phyloP scores from a whole-genome alignment of 2,888 invertebrate genomes.

The Drosophila ochracea region DNA sequence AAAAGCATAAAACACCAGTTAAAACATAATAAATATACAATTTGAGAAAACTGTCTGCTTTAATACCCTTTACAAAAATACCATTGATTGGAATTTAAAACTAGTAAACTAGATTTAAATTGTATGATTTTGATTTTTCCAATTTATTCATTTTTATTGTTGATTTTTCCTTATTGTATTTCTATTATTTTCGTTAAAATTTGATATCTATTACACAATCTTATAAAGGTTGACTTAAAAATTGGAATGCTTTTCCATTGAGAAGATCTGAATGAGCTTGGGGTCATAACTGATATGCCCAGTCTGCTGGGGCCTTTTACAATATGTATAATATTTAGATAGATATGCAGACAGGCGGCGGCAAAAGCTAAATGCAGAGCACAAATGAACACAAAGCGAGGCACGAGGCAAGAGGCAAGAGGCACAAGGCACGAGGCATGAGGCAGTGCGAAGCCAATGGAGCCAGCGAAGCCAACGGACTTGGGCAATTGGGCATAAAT shows the following conservation, averaged over 20 bases:
- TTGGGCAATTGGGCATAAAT: constrained; percentile 69
- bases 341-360: constrained; percentile 20
- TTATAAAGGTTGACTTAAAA: background rate
- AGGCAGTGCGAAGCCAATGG: background rate
- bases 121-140: background rate
- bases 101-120: background rate
- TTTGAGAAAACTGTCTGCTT: background rate
- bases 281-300: constrained; percentile 7
- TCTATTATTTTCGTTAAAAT: background rate
- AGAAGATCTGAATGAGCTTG: background rate
- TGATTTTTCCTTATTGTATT: background rate
- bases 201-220: background rate
- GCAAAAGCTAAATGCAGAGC: constrained; percentile 18
- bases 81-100: background rate
- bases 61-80: background rate
- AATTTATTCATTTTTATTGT: background rate
- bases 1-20: constrained; percentile 11
- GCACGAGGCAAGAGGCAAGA: background rate
- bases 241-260: background rate
- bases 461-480: constrained; percentile 43
- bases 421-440: background rate
- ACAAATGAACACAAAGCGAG: constrained; percentile 21
- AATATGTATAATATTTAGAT: constrained; percentile 15
- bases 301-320: background rate
- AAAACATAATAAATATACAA: background rate